These are phyloP conservation scores for Coendou prehensilis DNA, from an alignment of 2,797 vertebrate genomes.

Conservation along the genomic window DNA sequence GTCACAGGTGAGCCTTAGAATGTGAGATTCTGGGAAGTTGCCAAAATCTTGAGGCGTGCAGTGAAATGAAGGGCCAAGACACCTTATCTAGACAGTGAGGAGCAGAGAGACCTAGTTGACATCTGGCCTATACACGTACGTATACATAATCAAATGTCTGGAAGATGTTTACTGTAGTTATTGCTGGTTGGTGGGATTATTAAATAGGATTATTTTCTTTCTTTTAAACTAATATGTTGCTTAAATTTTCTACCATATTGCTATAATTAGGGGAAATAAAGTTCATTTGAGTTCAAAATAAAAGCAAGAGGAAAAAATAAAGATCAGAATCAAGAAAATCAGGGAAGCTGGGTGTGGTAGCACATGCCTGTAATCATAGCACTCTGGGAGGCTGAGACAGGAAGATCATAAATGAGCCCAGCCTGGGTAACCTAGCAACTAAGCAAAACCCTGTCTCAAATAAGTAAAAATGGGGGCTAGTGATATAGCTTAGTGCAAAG, in stretches of 20 bases:
- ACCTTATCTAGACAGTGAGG: conserved; percentile 72
- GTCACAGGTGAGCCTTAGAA: conserved; percentile 76
- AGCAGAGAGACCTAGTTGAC: conserved; percentile 60
- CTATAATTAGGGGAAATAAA: conserved; percentile 53
- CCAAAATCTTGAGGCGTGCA: conserved; percentile 58
- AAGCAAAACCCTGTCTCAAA: background rate
- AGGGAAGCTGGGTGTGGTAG: background rate
- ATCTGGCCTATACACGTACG: conserved; percentile 63
- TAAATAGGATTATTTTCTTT: background rate
- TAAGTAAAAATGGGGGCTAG: background rate
- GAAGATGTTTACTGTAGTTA: conserved; percentile 56
- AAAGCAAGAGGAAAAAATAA: conserved; percentile 24
- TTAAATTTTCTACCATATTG: conserved; percentile 3
- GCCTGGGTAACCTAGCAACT: background rate
- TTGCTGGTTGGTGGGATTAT: conserved; percentile 35
- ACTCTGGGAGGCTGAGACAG: background rate
- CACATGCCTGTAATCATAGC: background rate
- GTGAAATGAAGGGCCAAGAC: conserved; percentile 59
- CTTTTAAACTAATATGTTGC: conserved; percentile 35
- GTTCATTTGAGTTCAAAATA: background rate
- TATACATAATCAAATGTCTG: conserved; percentile 62
- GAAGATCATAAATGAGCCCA: background rate
- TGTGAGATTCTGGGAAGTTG: conserved; percentile 70
- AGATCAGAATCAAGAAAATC: conserved; percentile 28
- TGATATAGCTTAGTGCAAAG: background rate